Conservation (phyloP, 2,113 vertebrate genomes). For the Talpa occidentalis region DNA sequence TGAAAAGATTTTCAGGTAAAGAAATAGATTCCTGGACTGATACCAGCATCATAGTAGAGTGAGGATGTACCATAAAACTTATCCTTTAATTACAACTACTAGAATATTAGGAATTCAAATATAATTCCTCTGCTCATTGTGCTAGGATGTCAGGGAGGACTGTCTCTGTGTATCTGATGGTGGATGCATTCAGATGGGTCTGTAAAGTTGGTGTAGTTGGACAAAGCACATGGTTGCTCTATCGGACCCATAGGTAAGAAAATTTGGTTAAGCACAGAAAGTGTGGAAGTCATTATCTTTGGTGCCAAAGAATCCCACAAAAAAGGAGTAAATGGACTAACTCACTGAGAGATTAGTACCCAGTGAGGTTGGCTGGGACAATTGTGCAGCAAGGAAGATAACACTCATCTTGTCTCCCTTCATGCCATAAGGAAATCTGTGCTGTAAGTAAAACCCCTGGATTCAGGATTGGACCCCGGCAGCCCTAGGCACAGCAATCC, state of each 20-base stretch:
- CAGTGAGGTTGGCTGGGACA: not conserved
- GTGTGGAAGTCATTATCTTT: not conserved
- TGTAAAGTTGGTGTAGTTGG: no score
- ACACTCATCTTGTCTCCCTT: not conserved
- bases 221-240: no score
- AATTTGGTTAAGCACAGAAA: no score
- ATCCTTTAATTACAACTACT: not conserved
- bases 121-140: not conserved
- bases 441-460: no score
- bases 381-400: no score
- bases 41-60: not conserved
- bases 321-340: not conserved
- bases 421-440: not conserved
- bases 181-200: no score
- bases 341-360: not conserved
- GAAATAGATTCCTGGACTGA: not conserved
- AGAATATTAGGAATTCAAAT: not conserved
- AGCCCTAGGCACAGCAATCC: no score
- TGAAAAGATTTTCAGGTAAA: not conserved
- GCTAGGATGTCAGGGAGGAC: no score
- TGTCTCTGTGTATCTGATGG: no score
- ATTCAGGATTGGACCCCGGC: no score
- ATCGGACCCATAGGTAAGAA: no score
- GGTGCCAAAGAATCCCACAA: not conserved
- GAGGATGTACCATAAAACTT: not conserved